Percentiles rank a stretch among this genome's conserved stretches.
Evolutionary conservation across 2,888 invertebrate genomes (phyloP).

Genomic region (Caenorhabditis wallacei): DNA sequence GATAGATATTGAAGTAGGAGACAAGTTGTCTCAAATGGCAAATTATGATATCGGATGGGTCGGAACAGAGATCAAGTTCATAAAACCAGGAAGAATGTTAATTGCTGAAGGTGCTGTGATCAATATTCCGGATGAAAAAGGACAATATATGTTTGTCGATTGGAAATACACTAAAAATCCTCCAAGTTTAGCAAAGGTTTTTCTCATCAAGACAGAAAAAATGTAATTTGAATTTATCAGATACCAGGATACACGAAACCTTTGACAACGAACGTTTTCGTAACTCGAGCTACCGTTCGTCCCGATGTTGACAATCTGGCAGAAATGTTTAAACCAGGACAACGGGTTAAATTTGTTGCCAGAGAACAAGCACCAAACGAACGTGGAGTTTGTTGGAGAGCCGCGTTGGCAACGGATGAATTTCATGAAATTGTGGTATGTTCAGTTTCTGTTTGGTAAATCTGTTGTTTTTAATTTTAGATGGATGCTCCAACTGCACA

Average conservation of each 20-base stretch:
- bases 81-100: conserved; percentile 56
- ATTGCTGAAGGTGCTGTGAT: conserved; percentile 61
- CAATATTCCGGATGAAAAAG: conserved; percentile 47
- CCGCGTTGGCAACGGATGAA: conserved; percentile 61
- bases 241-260: conserved; percentile 22
- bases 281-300: conserved; percentile 30
- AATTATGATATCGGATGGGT: conserved; percentile 35
- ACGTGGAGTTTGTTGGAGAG: conserved; percentile 65
- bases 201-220: neutral
- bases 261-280: conserved; percentile 34
- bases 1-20: conserved; percentile 49
- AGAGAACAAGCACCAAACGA: conserved; percentile 68
- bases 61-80: conserved; percentile 63
- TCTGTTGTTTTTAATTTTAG: neutral
- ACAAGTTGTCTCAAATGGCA: conserved; percentile 14
- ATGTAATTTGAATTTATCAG: conserved; percentile 3
- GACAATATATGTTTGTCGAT: conserved; percentile 53
- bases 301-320: conserved; percentile 28
- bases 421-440: conserved; percentile 59
- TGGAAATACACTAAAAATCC: conserved; percentile 44
- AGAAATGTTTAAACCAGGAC: conserved; percentile 57
- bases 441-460: neutral
- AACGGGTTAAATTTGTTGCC: conserved; percentile 57
- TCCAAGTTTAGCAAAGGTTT: conserved; percentile 27
- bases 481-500: neutral